These are phyloP conservation scores for Bombus polaris DNA, from an alignment of 1,140 invertebrate species.

Conservation along the genomic window DNA sequence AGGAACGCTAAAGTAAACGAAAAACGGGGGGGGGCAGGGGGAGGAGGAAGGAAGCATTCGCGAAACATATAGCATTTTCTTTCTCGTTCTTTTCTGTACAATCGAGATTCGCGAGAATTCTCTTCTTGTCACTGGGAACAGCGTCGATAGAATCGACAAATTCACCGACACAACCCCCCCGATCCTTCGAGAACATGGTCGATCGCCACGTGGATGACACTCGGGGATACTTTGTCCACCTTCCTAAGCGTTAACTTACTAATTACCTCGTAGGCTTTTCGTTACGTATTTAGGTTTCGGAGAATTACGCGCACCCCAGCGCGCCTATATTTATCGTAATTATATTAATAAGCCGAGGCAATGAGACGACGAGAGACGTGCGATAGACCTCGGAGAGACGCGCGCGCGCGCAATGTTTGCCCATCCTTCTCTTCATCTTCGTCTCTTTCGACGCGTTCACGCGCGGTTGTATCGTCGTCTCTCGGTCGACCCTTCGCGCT, in stretches of 20 bases:
- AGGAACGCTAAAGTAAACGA: background rate
- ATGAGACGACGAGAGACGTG: slow-evolving; percentile 7
- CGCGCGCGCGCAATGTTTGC: too few species aligned
- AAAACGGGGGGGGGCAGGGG: background rate
- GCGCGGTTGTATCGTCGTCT: background rate
- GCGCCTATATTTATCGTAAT: background rate
- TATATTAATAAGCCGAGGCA: background rate
- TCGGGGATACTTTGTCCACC: slow-evolving; percentile 42
- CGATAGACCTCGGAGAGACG: background rate
- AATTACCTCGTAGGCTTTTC: slow-evolving; percentile 55
- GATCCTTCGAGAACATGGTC: background rate
- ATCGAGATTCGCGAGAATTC: slow-evolving; percentile 5
- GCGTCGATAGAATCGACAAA: background rate
- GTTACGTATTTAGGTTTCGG: slow-evolving; percentile 64
- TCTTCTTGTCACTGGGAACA: background rate
- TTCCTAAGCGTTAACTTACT: slow-evolving; percentile 56
- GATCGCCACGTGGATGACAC: slow-evolving; percentile 14
- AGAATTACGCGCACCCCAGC: slow-evolving; percentile 28
- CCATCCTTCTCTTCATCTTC: too few species aligned
- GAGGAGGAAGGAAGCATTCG: background rate
- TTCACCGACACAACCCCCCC: background rate
- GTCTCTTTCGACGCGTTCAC: background rate
- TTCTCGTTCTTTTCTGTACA: slow-evolving; percentile 48
- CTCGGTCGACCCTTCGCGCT: slow-evolving; percentile 26
- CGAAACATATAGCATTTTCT: background rate